Percentiles rank a stretch among this genome's conserved stretches.
Conservation (phyloP, 2,113 vertebrate genomes). For the Ceratotherium simum region DNA sequence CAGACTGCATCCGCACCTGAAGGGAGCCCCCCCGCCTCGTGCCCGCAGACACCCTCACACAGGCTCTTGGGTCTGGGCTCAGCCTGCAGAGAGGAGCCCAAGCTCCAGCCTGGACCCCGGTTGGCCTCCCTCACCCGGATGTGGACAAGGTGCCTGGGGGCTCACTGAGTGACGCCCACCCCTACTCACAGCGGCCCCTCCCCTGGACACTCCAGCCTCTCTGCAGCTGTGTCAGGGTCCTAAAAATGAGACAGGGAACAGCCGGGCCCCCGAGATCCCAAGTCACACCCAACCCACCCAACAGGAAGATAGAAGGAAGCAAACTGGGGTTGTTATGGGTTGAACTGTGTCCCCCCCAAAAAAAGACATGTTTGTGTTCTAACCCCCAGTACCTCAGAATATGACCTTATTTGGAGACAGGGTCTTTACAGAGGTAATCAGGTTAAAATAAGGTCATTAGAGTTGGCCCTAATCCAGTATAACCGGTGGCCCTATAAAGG, state of each 20-base stretch:
- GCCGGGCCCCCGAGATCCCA: background rate
- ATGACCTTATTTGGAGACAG: constrained; percentile 17
- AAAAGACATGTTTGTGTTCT: background rate
- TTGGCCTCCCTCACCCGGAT: background rate
- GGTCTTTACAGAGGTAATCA: background rate
- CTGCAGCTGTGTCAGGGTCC: background rate
- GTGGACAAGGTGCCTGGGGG: background rate
- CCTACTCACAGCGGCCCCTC: background rate
- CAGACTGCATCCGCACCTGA: background rate
- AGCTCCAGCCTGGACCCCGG: background rate
- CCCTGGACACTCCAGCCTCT: background rate
- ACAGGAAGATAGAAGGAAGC: background rate
- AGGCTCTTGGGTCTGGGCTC: background rate
- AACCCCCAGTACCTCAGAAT: background rate
- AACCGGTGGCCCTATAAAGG: background rate
- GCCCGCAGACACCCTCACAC: background rate
- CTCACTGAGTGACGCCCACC: background rate
- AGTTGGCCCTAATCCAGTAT: background rate
- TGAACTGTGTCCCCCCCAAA: background rate
- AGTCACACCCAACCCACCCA: background rate
- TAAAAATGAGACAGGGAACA: background rate
- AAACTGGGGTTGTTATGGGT: background rate
- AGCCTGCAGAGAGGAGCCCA: background rate
- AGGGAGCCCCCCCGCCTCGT: background rate
- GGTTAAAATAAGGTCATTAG: background rate